These are phyloP conservation scores for Sebastes taczanowskii DNA, from an alignment of 2,797 vertebrate genomes.

Conservation along the genomic window DNA sequence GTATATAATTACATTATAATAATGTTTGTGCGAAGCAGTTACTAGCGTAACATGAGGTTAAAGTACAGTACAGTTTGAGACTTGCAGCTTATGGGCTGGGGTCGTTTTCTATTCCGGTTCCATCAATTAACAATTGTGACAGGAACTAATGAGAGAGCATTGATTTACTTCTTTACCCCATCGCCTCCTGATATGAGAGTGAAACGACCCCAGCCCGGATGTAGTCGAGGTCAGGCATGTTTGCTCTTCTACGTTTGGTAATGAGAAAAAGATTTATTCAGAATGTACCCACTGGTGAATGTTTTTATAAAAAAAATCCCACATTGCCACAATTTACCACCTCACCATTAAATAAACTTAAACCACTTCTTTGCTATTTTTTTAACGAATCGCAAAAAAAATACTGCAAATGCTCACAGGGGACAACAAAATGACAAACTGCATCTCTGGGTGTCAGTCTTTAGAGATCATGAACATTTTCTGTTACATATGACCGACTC, in stretches of 20 bases:
- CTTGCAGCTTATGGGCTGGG: constrained; percentile 28
- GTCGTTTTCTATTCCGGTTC: constrained; percentile 29
- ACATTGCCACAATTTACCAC: neutral
- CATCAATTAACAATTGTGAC: constrained; percentile 59
- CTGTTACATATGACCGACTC: constrained; percentile 13
- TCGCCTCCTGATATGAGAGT: constrained; percentile 17
- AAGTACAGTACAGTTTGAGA: constrained; percentile 63
- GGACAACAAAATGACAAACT: neutral
- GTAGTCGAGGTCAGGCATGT: constrained; percentile 53
- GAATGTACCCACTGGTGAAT: neutral
- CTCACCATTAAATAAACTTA: constrained; percentile 19
- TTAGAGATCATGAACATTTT: constrained; percentile 9
- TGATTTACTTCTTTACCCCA: constrained; percentile 28
- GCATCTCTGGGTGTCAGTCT: neutral
- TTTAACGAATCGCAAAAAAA: neutral
- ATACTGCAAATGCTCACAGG: neutral
- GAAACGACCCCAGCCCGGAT: constrained; percentile 34
- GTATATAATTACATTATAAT: constrained; percentile 63
- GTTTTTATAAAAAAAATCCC: neutral
- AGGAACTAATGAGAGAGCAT: constrained; percentile 44
- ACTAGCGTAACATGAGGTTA: constrained; percentile 65
- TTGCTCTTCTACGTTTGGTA: constrained; percentile 53
- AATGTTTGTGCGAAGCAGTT: constrained; percentile 67
- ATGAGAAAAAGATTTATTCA: constrained; percentile 30
- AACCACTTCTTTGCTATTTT: constrained; percentile 5